Conservation (phyloP, 2,113 vertebrate species). For the Struthio camelus region DNA sequence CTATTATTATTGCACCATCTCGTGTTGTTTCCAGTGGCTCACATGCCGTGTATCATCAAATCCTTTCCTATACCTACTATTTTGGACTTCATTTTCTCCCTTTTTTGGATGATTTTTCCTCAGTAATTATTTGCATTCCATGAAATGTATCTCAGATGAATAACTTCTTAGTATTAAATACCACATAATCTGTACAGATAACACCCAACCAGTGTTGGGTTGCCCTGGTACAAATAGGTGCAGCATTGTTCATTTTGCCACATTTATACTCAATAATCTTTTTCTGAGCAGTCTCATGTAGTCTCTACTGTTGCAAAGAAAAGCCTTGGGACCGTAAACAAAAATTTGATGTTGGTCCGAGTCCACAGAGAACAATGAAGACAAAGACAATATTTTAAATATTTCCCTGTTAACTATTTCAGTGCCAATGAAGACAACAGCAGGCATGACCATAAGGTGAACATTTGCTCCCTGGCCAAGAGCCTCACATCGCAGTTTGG, state of each 20-base stretch:
- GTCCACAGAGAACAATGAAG: neutral
- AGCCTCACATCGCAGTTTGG: neutral
- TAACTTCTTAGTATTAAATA: neutral
- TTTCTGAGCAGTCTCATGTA: neutral
- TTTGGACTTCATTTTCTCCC: neutral
- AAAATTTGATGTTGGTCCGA: neutral
- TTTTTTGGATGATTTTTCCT: conserved; percentile 22
- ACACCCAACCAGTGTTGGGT: neutral
- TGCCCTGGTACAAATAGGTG: neutral
- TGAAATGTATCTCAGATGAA: conserved; percentile 18
- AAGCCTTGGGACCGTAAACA: neutral
- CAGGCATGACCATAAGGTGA: neutral
- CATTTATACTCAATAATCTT: neutral
- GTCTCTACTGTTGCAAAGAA: neutral
- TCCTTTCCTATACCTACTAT: conserved; percentile 9
- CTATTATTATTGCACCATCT: conserved; percentile 27
- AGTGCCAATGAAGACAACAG: neutral
- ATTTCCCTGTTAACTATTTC: neutral
- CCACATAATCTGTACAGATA: neutral
- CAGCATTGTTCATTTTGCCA: neutral
- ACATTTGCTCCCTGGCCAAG: neutral
- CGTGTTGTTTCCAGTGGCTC: conserved; percentile 20
- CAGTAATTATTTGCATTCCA: neutral
- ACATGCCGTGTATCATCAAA: conserved; percentile 42
- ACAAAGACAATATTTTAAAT: neutral